These are phyloP conservation scores for Hapalemur alaotrensis DNA, from an alignment of 2,797 vertebrate genomes.

Conservation along the genomic window DNA sequence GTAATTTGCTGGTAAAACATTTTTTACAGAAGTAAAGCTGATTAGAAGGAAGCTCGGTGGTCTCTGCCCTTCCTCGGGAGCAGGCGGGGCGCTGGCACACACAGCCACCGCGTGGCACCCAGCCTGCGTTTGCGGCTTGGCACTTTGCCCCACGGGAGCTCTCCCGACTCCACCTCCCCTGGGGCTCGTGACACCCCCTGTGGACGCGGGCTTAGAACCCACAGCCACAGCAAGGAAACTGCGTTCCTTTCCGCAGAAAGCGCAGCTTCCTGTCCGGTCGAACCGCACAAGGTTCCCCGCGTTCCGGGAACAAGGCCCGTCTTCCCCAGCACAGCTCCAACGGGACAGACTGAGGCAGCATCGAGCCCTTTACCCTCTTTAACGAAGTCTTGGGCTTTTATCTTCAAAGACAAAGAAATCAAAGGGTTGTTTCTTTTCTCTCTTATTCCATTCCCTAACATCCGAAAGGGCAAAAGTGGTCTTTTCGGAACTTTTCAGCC, in stretches of 20 bases:
- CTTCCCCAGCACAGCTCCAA: not conserved
- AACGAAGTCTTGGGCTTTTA: conserved; percentile 16
- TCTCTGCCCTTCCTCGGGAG: not conserved
- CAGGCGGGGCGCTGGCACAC: accelerated
- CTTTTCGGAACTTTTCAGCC: not conserved
- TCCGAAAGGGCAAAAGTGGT: not conserved
- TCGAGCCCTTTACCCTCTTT: accelerated
- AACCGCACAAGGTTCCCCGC: accelerated
- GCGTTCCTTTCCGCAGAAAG: not conserved
- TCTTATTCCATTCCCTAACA: not conserved
- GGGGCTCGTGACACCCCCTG: accelerated
- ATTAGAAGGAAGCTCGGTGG: not conserved
- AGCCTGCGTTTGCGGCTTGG: not conserved
- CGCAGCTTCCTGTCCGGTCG: accelerated
- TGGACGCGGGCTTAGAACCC: not conserved
- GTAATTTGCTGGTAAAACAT: conserved; percentile 66
- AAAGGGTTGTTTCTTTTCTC: not conserved
- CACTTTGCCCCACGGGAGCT: not conserved
- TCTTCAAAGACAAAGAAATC: conserved; percentile 46
- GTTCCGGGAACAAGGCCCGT: accelerated
- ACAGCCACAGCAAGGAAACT: accelerated
- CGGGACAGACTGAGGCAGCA: accelerated
- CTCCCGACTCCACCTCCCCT: not conserved
- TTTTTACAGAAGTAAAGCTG: conserved; percentile 40
- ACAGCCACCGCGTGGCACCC: accelerated